Percentiles rank a stretch among this genome's conserved stretches.
phyloP scores from a whole-genome alignment of 2,888 invertebrate genomes.

The Orchestes rusci region DNA sequence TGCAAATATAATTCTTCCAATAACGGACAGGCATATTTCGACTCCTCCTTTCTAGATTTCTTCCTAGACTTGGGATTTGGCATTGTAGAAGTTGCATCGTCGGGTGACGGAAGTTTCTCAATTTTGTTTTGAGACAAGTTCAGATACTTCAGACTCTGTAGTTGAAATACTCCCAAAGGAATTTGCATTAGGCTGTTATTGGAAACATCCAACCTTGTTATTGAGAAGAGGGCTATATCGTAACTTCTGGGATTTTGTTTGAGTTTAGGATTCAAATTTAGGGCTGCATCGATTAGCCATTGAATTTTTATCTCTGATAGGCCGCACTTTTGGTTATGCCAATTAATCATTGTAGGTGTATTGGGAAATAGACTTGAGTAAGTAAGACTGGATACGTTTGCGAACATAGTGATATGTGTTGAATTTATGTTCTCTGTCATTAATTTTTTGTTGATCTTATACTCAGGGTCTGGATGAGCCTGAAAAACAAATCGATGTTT shows the following conservation, averaged over 20 bases:
- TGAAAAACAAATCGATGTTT: conserved; percentile 32
- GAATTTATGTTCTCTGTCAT: conserved; percentile 60
- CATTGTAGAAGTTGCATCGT: no score
- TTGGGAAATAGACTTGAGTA: conserved; percentile 77
- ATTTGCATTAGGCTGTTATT: conserved; percentile 75
- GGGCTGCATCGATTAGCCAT: conserved; percentile 79
- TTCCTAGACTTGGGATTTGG: conserved; percentile 32
- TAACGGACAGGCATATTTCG: conserved; percentile 63
- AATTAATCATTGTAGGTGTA: conserved; percentile 82
- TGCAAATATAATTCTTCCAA: conserved; percentile 88
- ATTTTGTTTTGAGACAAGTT: conserved; percentile 88
- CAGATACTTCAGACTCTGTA: conserved; percentile 74
- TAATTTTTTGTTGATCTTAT: conserved; percentile 83
- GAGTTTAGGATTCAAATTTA: conserved; percentile 77
- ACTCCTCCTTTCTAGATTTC: conserved; percentile 31
- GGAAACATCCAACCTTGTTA: conserved; percentile 90
- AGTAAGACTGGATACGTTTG: conserved; percentile 55
- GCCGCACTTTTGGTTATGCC: conserved; percentile 75
- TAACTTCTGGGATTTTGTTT: conserved; percentile 59
- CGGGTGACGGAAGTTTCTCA: conserved; percentile 59
- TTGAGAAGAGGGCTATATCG: conserved; percentile 74
- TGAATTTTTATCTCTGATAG: conserved; percentile 65
- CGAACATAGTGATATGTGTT: conserved; percentile 48
- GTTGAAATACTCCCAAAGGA: conserved; percentile 75
- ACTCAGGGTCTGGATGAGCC: conserved; percentile 87